Conservation (phyloP, 2,797 vertebrate species). For the Syndactyla subalaris region DNA sequence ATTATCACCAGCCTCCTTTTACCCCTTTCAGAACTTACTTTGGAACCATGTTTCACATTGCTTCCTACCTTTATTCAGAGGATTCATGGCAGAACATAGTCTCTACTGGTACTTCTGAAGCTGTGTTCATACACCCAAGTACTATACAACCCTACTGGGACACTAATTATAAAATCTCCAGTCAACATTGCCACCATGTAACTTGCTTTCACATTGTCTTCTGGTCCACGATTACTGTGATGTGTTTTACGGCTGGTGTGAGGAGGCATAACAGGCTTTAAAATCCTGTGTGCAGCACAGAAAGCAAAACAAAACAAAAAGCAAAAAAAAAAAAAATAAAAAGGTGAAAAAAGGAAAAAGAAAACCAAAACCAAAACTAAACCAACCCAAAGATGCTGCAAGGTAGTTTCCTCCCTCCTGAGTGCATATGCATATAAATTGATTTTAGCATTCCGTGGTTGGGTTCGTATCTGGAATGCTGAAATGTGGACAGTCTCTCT, state of each 20-base stretch:
- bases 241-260: not conserved
- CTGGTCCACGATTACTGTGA: not conserved
- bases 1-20: not conserved
- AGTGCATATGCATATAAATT: not conserved
- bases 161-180: not conserved
- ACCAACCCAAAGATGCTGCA: not conserved
- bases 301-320: not conserved
- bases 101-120: not conserved
- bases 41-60: not conserved
- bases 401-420: not conserved
- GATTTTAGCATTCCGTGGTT: not conserved
- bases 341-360: no score
- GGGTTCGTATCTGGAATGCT: not conserved
- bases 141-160: not conserved
- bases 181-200: not conserved
- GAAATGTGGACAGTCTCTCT: not conserved
- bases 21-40: not conserved
- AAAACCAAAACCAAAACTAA: not conserved
- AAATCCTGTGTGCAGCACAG: not conserved
- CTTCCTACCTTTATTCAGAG: not conserved
- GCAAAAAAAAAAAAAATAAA: not conserved
- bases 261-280: not conserved
- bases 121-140: not conserved
- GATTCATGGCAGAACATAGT: not conserved
- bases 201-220: not conserved